phyloP scores from a whole-genome alignment of 1,140 invertebrate genomes.

The Dinoponera quadriceps region DNA sequence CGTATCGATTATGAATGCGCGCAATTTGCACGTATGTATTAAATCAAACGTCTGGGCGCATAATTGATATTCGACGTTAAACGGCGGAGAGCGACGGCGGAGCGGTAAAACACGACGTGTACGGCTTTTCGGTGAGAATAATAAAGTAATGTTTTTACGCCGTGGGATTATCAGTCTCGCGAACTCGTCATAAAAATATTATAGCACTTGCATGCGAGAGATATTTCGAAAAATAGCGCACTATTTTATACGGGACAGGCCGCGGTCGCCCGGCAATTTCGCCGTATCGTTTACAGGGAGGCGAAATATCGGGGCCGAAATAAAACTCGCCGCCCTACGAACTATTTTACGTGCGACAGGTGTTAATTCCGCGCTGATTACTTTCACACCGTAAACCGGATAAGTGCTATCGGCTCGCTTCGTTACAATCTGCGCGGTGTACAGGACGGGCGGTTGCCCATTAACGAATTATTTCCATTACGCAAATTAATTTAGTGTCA shows the following conservation, averaged over 20 bases:
- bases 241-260: constrained; percentile 31
- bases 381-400: constrained; percentile 56
- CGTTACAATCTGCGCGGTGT: constrained; percentile 33
- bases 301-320: constrained; percentile 40
- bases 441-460: constrained; percentile 7
- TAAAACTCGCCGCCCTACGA: constrained; percentile 32
- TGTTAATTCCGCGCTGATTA: constrained; percentile 60
- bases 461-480: constrained; percentile 53
- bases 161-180: neutral
- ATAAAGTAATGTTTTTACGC: neutral
- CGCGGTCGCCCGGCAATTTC: constrained; percentile 43
- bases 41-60: neutral
- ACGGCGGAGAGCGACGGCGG: neutral
- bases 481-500: constrained; percentile 44
- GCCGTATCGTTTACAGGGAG: constrained; percentile 36
- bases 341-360: constrained; percentile 55
- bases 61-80: constrained; percentile 1
- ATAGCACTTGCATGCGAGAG: neutral
- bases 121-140: neutral
- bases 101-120: neutral
- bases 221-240: constrained; percentile 7
- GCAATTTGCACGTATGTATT: neutral
- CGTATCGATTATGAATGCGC: neutral
- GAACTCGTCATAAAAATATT: constrained; percentile 7
- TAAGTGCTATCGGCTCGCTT: constrained; percentile 50